Evolutionary conservation across 2,888 invertebrate genomes (phyloP), one percentile per base, ranked within the genome.

Genomic region (Mellilla xanthometata): DNA sequence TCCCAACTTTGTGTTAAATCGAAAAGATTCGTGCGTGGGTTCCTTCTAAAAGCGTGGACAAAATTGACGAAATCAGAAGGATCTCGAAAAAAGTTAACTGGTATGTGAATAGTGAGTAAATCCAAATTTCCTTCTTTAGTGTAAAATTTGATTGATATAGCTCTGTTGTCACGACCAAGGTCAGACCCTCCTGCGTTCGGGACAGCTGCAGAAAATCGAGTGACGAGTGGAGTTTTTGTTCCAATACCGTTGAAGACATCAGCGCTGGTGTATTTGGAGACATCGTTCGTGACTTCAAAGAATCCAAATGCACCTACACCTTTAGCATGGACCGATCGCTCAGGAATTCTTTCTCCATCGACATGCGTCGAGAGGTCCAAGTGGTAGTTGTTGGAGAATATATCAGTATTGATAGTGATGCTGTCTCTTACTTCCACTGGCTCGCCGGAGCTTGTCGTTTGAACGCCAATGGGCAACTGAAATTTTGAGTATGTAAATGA

Each of bases 311-410:
- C 95, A 24, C 95, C 96, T 24, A 94, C 94, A 52, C 97, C 98
- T 82, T 97, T 97, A 0, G 97, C 97, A 73, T 97, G 97, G 0
- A 96, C 97, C 0, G 96, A 95, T 59, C 97, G 91, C 70, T 97
- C 97, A 0, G 97, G 97, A 62, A 97, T 96, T 41, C 97, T 91
- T 96, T 73, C 71, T 2, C 49, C 97, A 15, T 95, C 88, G 64
- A 93, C 92, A 66, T 96, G 96, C 64, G 95, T 93, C 0, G 93
- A 84, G 65, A 94, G 92, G 62, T 95, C 95, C 3, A 95, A 57
- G 47, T 92, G 92, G 24, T 60, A 92, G 38, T 68, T 64, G 29
- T 72, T 72, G 2, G 57, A 54, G n/a, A 72, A 58, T 34, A 67
- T 44, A 36, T 72, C 68, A 0, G 62, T 57, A 39, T 76, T 76